These are phyloP conservation scores for Caenorhabditis japonica DNA, from an alignment of 2,888 invertebrate genomes.

Conservation along the genomic window DNA sequence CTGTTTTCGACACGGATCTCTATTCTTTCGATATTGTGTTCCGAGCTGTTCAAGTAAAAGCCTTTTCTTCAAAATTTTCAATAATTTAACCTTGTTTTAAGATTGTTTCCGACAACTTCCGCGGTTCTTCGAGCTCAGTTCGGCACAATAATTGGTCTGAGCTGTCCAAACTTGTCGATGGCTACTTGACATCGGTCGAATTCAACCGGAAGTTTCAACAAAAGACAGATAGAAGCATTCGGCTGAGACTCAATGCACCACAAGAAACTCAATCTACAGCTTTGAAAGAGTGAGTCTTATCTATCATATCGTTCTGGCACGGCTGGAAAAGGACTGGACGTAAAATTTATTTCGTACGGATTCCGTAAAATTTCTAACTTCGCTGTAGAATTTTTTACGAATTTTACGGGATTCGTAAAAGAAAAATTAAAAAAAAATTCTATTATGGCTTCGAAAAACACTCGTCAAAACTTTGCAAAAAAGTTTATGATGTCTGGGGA, in stretches of 20 bases:
- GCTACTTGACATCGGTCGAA: constrained; percentile 42
- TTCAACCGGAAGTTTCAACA: constrained; percentile 47
- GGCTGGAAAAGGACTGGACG: not conserved
- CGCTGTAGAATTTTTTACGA: too few relatives aligned
- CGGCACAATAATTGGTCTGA: constrained; percentile 52
- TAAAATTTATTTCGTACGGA: too few relatives aligned
- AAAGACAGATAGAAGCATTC: constrained; percentile 42
- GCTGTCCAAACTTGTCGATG: constrained; percentile 44
- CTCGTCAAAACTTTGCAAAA: too few relatives aligned
- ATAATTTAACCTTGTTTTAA: not conserved
- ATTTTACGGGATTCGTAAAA: too few relatives aligned
- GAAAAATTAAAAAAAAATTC: too few relatives aligned
- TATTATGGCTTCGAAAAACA: too few relatives aligned
- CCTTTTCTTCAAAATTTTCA: not conserved
- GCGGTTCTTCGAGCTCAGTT: constrained; percentile 21
- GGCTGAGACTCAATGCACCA: constrained; percentile 31
- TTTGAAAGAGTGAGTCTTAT: constrained; percentile 24
- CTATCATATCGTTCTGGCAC: too few relatives aligned
- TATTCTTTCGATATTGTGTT: constrained; percentile 70
- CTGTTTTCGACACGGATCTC: constrained; percentile 66
- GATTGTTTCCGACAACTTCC: constrained; percentile 58
- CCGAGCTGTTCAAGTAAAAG: constrained; percentile 68
- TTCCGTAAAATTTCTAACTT: too few relatives aligned
- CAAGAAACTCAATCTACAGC: constrained; percentile 26
- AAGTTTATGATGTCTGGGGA: too few relatives aligned